A percentile compares a stretch with the other conserved stretches of the same genome.
phyloP scores from a whole-genome alignment of 2,113 vertebrate species.

The Calyptommatus sinebrachiatus region DNA sequence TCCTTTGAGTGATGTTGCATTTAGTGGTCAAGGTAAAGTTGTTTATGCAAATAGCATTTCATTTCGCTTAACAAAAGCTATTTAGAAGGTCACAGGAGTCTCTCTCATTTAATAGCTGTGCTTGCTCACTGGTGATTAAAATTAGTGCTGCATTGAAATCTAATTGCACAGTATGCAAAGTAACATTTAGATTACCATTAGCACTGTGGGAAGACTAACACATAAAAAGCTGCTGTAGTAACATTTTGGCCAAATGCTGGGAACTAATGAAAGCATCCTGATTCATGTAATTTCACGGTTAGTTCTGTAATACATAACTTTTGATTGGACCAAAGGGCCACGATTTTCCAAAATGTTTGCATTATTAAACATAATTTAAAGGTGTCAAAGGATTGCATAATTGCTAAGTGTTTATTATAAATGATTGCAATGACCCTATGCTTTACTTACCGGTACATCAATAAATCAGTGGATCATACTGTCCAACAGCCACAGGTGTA shows the following conservation, averaged over 20 bases:
- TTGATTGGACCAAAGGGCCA: constrained; percentile 23
- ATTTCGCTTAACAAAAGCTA: constrained; percentile 5
- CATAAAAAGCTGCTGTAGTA: constrained; percentile 10
- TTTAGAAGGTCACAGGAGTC: constrained; percentile 22
- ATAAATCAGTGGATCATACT: not conserved
- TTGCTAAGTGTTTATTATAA: constrained; percentile 1
- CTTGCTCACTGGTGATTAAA: not conserved
- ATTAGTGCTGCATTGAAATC: not conserved
- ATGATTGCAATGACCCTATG: not conserved
- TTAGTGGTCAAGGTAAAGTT: constrained; percentile 14
- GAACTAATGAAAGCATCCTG: constrained; percentile 18
- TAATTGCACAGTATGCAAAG: constrained; percentile 17
- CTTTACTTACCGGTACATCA: not conserved
- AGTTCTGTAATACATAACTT: not conserved
- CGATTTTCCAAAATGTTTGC: not conserved
- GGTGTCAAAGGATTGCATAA: constrained; percentile 15
- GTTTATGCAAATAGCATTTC: not conserved
- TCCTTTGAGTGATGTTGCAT: constrained; percentile 3
- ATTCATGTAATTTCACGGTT: constrained; percentile 16
- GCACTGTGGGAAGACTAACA: not conserved
- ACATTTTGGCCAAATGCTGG: not conserved
- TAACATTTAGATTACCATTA: not conserved
- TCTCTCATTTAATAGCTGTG: not conserved
- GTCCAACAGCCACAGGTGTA: not conserved
- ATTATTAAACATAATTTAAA: not conserved